Evolutionary conservation across 2,797 vertebrate genomes (phyloP).

Genomic region (Tenualosa thibaudeaui): DNA sequence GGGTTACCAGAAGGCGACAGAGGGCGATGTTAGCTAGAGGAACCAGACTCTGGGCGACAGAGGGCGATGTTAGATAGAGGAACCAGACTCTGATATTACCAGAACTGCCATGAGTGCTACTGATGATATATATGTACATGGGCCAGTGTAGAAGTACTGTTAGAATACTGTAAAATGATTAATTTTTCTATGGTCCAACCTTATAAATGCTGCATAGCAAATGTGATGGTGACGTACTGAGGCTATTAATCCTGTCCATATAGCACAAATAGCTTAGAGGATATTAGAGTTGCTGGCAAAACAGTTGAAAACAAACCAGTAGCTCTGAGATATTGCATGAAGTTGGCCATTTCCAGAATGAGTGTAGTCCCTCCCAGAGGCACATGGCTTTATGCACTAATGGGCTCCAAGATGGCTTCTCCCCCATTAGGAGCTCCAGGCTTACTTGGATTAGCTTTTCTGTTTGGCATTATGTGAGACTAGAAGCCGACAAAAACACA

Average conservation of each 20-base stretch:
- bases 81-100: neutral
- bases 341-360: neutral
- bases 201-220: neutral
- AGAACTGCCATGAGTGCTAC: neutral
- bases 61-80: no score
- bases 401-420: neutral
- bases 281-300: neutral
- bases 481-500: neutral
- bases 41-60: neutral
- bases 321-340: constrained; percentile 7
- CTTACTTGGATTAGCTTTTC: neutral
- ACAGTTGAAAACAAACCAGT: neutral
- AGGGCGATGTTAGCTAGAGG: no score
- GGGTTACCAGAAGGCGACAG: no score
- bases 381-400: neutral
- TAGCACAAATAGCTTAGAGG: neutral
- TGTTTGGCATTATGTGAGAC: neutral
- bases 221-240: neutral
- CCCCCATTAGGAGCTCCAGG: neutral
- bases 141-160: neutral
- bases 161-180: neutral
- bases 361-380: neutral
- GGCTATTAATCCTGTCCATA: neutral
- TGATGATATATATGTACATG: neutral
- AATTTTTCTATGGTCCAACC: neutral